Conservation (phyloP, 2,113 vertebrate species). For the Megaceryle maxima region DNA sequence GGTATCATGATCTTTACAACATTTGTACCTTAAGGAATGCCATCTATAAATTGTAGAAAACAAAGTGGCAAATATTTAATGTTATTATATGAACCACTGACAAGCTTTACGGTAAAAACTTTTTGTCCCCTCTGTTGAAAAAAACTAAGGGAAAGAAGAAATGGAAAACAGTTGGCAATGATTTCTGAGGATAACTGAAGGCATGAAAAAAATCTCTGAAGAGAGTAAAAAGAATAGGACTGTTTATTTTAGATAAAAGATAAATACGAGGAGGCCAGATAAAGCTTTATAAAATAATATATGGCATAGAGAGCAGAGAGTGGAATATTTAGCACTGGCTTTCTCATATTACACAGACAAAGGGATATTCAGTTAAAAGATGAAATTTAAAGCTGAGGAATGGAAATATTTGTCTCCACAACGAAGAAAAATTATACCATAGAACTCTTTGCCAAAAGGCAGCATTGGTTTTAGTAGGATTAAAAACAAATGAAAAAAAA, state of each 20-base stretch:
- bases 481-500: not conserved
- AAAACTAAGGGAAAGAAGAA: not conserved
- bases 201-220: not conserved
- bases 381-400: slow-evolving; percentile 2
- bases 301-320: not conserved
- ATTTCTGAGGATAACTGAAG: not conserved
- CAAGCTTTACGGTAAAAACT: not conserved
- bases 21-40: not conserved
- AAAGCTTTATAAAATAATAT: slow-evolving; percentile 46
- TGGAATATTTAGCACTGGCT: not conserved
- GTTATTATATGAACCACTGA: not conserved
- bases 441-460: not conserved
- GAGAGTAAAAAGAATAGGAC: not conserved
- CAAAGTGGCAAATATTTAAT: not conserved
- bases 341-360: slow-evolving; percentile 47
- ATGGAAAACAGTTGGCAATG: not conserved
- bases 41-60: not conserved
- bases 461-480: not conserved
- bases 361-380: slow-evolving; percentile 26
- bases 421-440: not conserved
- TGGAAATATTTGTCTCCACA: slow-evolving; percentile 34
- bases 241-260: slow-evolving; percentile 38
- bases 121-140: not conserved
- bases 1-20: not conserved
- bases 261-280: slow-evolving; percentile 28